Evolutionary conservation across 2,797 vertebrate genomes (phyloP).

Genomic region (Falco columbarius): DNA sequence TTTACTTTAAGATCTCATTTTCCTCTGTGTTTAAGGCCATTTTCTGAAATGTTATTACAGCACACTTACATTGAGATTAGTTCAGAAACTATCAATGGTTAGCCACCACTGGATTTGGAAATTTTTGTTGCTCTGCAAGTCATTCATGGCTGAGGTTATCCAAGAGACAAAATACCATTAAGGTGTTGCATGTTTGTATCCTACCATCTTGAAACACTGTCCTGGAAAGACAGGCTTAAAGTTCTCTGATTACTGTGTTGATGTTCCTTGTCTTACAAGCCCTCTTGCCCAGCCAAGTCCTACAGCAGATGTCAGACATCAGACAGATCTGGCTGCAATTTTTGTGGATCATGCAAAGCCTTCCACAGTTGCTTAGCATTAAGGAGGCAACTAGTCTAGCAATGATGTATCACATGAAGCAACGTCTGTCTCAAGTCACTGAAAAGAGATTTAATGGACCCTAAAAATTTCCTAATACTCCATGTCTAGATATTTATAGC

Average conservation of each 20-base stretch:
- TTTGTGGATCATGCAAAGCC: not conserved
- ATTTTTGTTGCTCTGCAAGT: not conserved
- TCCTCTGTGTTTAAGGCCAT: not conserved
- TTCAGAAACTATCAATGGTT: not conserved
- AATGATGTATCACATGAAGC: not conserved
- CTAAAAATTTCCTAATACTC: not conserved
- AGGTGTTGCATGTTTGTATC: not conserved
- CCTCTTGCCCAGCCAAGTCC: not conserved
- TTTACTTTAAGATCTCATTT: not conserved
- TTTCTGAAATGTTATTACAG: not conserved
- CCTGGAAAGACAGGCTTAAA: not conserved
- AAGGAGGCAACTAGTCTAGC: not conserved
- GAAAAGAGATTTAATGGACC: not conserved
- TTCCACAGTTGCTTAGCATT: not conserved
- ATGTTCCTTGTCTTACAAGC: not conserved
- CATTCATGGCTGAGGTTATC: not conserved
- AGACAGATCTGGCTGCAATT: not conserved
- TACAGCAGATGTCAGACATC: not conserved
- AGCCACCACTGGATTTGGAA: not conserved
- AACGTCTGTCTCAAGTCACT: not conserved
- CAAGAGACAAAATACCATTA: not conserved
- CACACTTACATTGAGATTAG: not conserved
- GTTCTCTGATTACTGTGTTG: not conserved
- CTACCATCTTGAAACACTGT: not conserved
- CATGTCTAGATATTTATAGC: not conserved